Evolutionary conservation across 2,888 invertebrate genomes (phyloP), one percentile per base, ranked within the genome.

Genomic region (Ormyrus nitidulus): DNA sequence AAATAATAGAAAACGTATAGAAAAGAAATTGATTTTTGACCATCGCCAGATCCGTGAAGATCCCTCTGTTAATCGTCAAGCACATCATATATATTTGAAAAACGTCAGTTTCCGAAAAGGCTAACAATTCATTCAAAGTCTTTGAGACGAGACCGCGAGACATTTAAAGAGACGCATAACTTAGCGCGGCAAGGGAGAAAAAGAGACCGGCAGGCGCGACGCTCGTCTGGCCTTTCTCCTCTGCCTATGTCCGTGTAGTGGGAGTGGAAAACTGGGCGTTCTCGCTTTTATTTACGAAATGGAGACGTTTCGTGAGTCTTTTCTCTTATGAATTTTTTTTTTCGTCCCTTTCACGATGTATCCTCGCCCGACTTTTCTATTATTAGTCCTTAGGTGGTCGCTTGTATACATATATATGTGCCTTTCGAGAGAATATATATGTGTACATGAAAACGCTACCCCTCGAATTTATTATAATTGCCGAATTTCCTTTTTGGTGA

Each of bases 251-350:
- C 53, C 19, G 3, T 48, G 34, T 64, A 19, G 76, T 56, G 59
- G 71, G 72, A 78, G 71, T 54, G 77, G 72, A 78, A 71, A 71
- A 71, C 71, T 71, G 78, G 72, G 77, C 77, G 77, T 71, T 71
- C 59, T 49, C 64, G 11, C 11, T 65, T 65, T 78, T 78, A 66
- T 78, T 72, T 68, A 78, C 78, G 71, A 72, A 78, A 78, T 53
- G 61, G 78, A 77, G 78, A 66, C 66, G 78, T 78, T 44, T 46
- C 53, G 34, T 4, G 34, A 34, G 34, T 34, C 19, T 44, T 13
- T 49, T 49, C 44, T 46, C 44, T 51, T 7, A 34, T n/a, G 34
- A 34, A 34, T 34, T 44, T 9, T 75, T 44, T 44, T 75, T 44
- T 59, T 59, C 44, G 59, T 54, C 75, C 68, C 7, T 58, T 3